Conservation (phyloP, 2,888 invertebrate genomes). For the Copidosoma aretas region DNA sequence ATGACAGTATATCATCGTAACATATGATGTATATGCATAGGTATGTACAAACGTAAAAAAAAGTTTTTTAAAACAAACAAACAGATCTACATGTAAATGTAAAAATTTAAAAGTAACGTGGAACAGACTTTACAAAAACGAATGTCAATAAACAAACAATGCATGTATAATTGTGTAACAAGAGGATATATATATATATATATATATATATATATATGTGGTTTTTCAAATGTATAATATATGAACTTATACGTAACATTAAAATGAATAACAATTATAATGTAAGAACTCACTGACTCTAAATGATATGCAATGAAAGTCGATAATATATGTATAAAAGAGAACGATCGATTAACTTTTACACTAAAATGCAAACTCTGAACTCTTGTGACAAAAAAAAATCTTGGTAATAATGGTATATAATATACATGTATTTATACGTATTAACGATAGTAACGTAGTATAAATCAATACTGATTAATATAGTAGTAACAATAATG, state of each 20-base stretch:
- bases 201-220: too few species aligned
- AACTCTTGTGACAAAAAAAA: slow-evolving; percentile 18
- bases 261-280: slow-evolving; percentile 1
- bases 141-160: slow-evolving; percentile 21
- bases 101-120: too few species aligned
- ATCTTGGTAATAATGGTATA: background rate
- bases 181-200: slow-evolving; percentile 19
- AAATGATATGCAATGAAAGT: slow-evolving; percentile 31
- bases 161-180: slow-evolving; percentile 20
- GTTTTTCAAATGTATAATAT: too few species aligned
- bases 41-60: slow-evolving; percentile 10
- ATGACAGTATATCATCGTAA: slow-evolving; percentile 10
- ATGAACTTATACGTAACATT: too few species aligned
- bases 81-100: background rate
- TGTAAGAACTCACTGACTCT: slow-evolving; percentile 13
- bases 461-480: slow-evolving; percentile 18
- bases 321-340: slow-evolving; percentile 20
- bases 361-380: slow-evolving; percentile 38
- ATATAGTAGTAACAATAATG: slow-evolving; percentile 9
- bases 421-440: slow-evolving; percentile 1
- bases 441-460: background rate
- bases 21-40: slow-evolving; percentile 10
- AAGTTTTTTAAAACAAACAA: slow-evolving; percentile 8
- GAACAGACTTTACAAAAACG: too few species aligned
- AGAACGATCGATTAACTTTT: slow-evolving; percentile 31